Evolutionary conservation across 2,797 vertebrate species (phyloP).

Genomic region (Gallinago nigripennis): DNA sequence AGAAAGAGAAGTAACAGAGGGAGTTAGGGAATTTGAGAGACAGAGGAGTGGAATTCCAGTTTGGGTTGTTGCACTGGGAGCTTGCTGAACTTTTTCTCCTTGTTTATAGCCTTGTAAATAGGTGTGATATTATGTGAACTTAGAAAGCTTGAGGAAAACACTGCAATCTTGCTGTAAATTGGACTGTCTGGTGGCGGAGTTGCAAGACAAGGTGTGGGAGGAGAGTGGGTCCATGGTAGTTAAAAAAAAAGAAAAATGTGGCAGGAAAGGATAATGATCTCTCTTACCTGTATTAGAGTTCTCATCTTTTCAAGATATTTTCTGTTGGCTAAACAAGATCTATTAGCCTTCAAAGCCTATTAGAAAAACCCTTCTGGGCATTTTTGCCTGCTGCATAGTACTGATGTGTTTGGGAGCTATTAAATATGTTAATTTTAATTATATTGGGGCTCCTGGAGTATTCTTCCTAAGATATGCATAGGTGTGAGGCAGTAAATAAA

Average conservation of each 20-base stretch:
- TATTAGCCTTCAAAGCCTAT: not conserved
- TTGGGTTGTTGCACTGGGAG: not conserved
- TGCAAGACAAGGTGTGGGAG: not conserved
- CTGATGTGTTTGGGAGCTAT: not conserved
- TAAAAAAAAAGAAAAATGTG: not conserved
- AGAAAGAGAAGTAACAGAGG: not conserved
- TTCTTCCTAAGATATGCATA: not conserved
- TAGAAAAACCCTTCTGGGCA: not conserved
- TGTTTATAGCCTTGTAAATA: not conserved
- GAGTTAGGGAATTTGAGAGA: not conserved
- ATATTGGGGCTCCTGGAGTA: fast-evolving
- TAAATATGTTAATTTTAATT: not conserved
- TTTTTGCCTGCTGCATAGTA: not conserved
- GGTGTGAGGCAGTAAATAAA: not conserved
- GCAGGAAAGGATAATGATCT: not conserved
- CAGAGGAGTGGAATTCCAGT: not conserved
- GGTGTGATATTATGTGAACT: not conserved
- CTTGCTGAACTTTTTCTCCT: not conserved
- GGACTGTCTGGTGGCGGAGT: not conserved
- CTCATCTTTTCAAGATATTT: not conserved
- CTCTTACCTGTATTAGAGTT: not conserved
- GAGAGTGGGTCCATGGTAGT: not conserved
- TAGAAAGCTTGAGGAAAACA: not conserved
- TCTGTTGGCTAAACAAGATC: not conserved
- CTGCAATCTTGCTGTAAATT: not conserved